Percentiles rank a stretch among this genome's conserved stretches.
Evolutionary conservation across 2,888 invertebrate genomes (phyloP).

Genomic region (Acronicta aceris): DNA sequence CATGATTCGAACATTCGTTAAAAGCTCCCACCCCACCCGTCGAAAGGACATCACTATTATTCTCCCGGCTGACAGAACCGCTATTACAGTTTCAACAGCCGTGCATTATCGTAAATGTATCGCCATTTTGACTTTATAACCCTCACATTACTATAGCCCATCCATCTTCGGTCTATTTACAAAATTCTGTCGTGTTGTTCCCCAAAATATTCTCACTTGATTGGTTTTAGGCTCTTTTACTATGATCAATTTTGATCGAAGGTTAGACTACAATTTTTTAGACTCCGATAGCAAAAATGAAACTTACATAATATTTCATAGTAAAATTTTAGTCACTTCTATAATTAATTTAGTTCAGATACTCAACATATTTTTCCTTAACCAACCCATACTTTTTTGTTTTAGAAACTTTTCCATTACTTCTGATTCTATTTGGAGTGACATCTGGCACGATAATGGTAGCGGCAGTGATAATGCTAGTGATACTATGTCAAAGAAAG

Average conservation of each 20-base stretch:
- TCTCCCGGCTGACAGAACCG: conserved; percentile 68
- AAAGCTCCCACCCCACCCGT: conserved; percentile 54
- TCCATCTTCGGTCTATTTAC: conserved; percentile 63
- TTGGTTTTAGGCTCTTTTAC: conserved; percentile 35
- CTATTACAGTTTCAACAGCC: conserved; percentile 75
- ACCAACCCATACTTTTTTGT: no score
- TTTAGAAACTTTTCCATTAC: conserved; percentile 93
- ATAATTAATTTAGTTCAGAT: no score
- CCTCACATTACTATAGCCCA: conserved; percentile 67
- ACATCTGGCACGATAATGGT: conserved; percentile 96
- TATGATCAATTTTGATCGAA: conserved; percentile 33
- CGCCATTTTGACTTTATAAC: conserved; percentile 78
- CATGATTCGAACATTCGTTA: conserved; percentile 38
- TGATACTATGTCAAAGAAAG: conserved; percentile 93
- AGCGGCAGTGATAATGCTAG: conserved; percentile 94
- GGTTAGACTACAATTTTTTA: conserved; percentile 12
- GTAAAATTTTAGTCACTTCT: background rate
- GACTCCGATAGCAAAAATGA: no score
- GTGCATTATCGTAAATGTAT: conserved; percentile 80
- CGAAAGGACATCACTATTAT: conserved; percentile 65
- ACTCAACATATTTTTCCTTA: no score
- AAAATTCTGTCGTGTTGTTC: conserved; percentile 54
- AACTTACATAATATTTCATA: no score
- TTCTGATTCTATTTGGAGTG: conserved; percentile 95
- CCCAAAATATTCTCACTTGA: conserved; percentile 37